Percentiles rank a stretch among this genome's conserved stretches.
These are phyloP conservation scores for Hemicrepidius hirtus DNA, from an alignment of 2,888 invertebrate species.

Conservation along the genomic window DNA sequence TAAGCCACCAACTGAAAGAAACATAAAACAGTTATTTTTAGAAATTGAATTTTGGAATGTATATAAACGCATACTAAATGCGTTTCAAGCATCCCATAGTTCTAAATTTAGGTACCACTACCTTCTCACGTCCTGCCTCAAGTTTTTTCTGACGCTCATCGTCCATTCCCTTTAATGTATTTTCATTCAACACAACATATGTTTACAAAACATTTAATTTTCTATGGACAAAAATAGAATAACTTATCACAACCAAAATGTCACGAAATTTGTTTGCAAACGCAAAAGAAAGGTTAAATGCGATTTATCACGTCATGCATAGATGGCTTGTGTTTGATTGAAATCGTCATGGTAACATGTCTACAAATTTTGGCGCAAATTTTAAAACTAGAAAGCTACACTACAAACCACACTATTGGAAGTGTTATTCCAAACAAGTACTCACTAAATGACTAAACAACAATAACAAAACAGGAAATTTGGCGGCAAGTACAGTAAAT, in stretches of 20 bases:
- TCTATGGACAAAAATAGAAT: background rate
- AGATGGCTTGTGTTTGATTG: conserved; percentile 37
- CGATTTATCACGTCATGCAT: conserved; percentile 4
- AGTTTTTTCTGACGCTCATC: conserved; percentile 52
- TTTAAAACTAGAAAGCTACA: background rate
- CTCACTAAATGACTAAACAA: too few relatives aligned
- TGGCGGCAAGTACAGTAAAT: too few relatives aligned
- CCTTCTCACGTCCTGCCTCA: conserved; percentile 55
- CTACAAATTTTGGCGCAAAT: conserved; percentile 4
- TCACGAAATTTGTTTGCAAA: conserved; percentile 27
- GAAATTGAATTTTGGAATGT: conserved; percentile 14
- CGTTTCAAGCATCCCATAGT: conserved; percentile 28
- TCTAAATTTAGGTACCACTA: conserved; percentile 34
- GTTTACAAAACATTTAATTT: background rate
- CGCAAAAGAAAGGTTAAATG: conserved; percentile 35
- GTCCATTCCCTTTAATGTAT: conserved; percentile 47
- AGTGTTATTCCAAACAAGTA: background rate
- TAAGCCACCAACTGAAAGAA: conserved; percentile 51
- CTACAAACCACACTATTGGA: too few relatives aligned
- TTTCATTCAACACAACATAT: background rate
- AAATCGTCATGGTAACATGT: conserved; percentile 22
- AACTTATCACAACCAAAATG: conserved; percentile 27
- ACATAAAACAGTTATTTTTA: conserved; percentile 40
- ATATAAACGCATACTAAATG: conserved; percentile 17
- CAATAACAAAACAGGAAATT: too few relatives aligned